A percentile compares a stretch with the other conserved stretches of the same genome.
phyloP scores from a whole-genome alignment of 1,140 invertebrate species.

The Drosophila prosaltans region DNA sequence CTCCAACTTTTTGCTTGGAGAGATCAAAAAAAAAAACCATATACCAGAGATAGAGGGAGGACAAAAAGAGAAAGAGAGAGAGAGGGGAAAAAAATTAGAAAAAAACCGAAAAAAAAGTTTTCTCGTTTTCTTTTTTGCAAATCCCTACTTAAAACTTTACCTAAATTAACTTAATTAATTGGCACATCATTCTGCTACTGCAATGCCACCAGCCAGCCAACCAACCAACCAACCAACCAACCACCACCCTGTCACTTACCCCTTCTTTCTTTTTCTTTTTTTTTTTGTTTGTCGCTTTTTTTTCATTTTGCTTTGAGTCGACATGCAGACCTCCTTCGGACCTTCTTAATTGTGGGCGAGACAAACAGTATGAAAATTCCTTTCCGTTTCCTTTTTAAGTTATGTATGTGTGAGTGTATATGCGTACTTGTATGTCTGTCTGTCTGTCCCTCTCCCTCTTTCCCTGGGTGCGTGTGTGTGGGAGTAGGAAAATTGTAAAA shows the following conservation, averaged over 20 bases:
- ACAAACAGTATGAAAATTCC: constrained; percentile 15
- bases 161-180: constrained; percentile 65
- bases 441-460: not conserved
- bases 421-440: not conserved
- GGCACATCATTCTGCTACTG: constrained; percentile 43
- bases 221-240: too few species aligned
- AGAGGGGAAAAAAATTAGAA: not conserved
- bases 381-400: constrained; percentile 15
- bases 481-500: constrained; percentile 11
- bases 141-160: constrained; percentile 34
- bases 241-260: not conserved
- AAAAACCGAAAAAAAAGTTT: not conserved
- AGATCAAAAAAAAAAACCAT: constrained; percentile 1
- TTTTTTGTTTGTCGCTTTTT: constrained; percentile 50
- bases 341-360: constrained; percentile 10
- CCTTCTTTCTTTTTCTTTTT: not conserved
- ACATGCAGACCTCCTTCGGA: constrained; percentile 11
- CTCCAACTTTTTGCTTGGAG: not conserved
- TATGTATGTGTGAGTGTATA: not conserved
- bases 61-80: not conserved
- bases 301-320: constrained; percentile 44
- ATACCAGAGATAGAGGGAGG: not conserved
- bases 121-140: constrained; percentile 1
- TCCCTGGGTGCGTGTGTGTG: not conserved
- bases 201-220: not conserved